Conservation (phyloP, 2,797 vertebrate species). For the Peromyscus eremicus region DNA sequence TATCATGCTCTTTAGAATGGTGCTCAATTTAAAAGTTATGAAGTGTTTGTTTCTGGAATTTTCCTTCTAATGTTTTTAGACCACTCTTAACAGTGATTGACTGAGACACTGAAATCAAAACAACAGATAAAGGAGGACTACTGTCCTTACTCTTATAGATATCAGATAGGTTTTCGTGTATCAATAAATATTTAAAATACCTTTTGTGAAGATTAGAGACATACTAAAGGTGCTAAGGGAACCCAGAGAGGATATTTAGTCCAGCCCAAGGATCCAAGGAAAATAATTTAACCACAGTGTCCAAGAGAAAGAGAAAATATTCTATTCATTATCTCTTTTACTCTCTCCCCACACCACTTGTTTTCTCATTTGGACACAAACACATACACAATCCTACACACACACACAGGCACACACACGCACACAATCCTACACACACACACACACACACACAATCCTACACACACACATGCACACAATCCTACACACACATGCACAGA, state of each 20-base stretch:
- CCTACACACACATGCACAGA: not conserved
- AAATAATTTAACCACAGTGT: not conserved
- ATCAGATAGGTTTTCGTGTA: not conserved
- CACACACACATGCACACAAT: too few species aligned
- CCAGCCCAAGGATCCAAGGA: not conserved
- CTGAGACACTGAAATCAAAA: not conserved
- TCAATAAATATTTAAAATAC: constrained; percentile 39
- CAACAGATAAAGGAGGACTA: not conserved
- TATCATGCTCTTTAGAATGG: not conserved
- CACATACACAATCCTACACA: too few species aligned
- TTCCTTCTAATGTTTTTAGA: not conserved
- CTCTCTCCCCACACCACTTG: not conserved
- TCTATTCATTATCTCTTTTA: not conserved
- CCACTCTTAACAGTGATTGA: not conserved
- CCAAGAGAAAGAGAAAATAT: not conserved
- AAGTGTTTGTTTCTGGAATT: not conserved
- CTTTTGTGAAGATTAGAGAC: not conserved
- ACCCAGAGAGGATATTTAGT: not conserved
- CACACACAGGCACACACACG: too few species aligned
- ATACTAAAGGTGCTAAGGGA: not conserved
- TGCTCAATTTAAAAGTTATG: not conserved
- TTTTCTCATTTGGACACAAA: not conserved
- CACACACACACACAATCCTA: too few species aligned
- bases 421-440: not conserved
- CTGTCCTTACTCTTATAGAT: not conserved